Evolutionary conservation across 2,888 invertebrate genomes (phyloP), one percentile per base, ranked within the genome.

Genomic region (Ecliptopera silaceata): DNA sequence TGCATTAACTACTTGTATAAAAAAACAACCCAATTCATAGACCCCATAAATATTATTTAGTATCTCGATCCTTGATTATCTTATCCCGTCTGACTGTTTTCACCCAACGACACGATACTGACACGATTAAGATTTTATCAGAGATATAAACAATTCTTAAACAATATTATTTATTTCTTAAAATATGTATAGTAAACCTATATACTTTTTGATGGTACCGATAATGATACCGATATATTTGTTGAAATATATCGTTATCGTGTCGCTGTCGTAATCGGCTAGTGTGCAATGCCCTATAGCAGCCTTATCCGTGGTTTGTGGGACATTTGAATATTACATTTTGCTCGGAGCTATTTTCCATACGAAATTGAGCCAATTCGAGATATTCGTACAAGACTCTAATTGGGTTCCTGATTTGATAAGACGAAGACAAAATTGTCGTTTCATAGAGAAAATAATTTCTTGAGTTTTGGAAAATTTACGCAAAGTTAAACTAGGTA

Each of bases 281-380:
- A 6, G 6, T 26, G 8, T 26, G 26, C 3, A 26, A 26, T 1
- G 22, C 4, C 4, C 22, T 26, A 26, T 26, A 4, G 44, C 15
- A 18, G 31, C 26, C 18, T 29, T 38, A 51, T 31, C 46, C 31
- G 46, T 17, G 22, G 22, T 39, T 45, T 13, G 45, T 20, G 32
- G 26, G 41, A 53, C 39, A 53, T 53, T 47, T 42, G 41, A 53
- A 53, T 47, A 53, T 53, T 47, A 46, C 39, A 52, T 57, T 42
- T 46, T 10, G 46, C 51, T 45, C 15, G 36, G 12, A 47, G 56
- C 51, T 51, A 56, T 56, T 56, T 41, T 52, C 51, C 51, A 57
- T 57, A 57, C 56, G 47, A 43, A 57, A 57, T 57, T 52, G 56
- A 38, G 31, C 36, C 29, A 26, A 42, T 47, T 41, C 26, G 10